Evolutionary conservation across 2,797 vertebrate species (phyloP), one percentile per base, ranked within the genome.

Genomic region (Helarctos malayanus): DNA sequence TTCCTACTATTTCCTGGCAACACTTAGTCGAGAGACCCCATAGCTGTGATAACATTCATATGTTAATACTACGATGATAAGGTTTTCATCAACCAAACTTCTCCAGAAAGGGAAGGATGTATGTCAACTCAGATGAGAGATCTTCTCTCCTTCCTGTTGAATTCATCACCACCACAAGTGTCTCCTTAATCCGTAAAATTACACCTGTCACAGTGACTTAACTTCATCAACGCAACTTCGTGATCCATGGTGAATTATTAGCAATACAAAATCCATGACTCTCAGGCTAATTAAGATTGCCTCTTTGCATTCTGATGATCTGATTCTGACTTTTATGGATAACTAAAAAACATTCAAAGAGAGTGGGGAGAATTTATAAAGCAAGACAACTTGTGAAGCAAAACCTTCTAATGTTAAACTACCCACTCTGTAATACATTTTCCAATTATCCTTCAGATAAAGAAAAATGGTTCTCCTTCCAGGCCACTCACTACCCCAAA

Each of bases 201-300:
- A 99, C 99, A 99, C 99, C 99, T 99, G 99, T 99, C 99, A 99
- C 98, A 99, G 98, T 85, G 98, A 98, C 98, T 98, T 98, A 98
- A 97, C 99, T 99, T 99, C 98, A 99, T 99, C 99, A 99, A 98
- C 96, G 96, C 97, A 95, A 98, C 97, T 99, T 99, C 97, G 98
- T 98, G 98, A 99, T 99, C 99, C 98, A 92, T 97, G 97, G 97
- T 98, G 98, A 98, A 98, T 97, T 98, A 99, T 98, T 98, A 98
- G 98, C 94, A 92, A 93, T 96, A 99, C 98, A 98, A 98, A 99
- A 97, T 98, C 98, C 97, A 91, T 83, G 98, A 98, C 98, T 98
- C 98, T 98, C 98, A 94, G 98, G 97, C 98, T 99, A 99, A 99
- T 99, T 99, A 99, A 98, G 97, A 97, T 27, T 76, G 94, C 98